A percentile compares a stretch with the other conserved stretches of the same genome.
phyloP scores from a whole-genome alignment of 2,113 vertebrate species.

The Campylomormyrus tamandua region DNA sequence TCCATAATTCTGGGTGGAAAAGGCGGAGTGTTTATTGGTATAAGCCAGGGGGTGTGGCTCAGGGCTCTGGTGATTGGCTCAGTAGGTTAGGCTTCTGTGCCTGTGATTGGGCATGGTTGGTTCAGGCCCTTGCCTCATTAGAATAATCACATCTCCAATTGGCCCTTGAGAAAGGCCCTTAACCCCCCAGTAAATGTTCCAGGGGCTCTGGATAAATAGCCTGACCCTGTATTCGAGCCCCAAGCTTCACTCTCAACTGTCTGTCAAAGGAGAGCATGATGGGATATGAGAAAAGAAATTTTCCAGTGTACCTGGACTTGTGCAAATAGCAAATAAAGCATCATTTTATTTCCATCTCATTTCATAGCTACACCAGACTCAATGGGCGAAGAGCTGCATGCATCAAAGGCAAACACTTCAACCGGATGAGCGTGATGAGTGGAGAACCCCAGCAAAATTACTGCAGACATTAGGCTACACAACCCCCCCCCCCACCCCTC shows the following conservation, averaged over 20 bases:
- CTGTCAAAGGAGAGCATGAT: background rate
- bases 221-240: background rate
- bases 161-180: background rate
- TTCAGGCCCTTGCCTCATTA: background rate
- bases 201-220: background rate
- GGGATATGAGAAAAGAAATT: background rate
- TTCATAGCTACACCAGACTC: background rate
- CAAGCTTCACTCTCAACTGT: background rate
- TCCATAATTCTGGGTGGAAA: background rate
- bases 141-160: background rate
- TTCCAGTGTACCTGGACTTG: background rate
- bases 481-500: background rate
- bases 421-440: background rate
- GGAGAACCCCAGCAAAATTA: background rate
- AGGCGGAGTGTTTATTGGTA: background rate
- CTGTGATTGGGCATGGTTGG: background rate
- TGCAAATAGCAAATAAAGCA: background rate
- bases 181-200: background rate
- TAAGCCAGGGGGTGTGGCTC: background rate
- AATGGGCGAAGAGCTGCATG: background rate
- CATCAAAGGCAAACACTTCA: background rate
- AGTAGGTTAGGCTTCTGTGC: background rate
- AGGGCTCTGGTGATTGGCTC: background rate
- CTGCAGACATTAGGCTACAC: background rate
- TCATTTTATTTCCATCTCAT: background rate